phyloP scores from a whole-genome alignment of 2,888 invertebrate species.

The Ectemnius continuus region DNA sequence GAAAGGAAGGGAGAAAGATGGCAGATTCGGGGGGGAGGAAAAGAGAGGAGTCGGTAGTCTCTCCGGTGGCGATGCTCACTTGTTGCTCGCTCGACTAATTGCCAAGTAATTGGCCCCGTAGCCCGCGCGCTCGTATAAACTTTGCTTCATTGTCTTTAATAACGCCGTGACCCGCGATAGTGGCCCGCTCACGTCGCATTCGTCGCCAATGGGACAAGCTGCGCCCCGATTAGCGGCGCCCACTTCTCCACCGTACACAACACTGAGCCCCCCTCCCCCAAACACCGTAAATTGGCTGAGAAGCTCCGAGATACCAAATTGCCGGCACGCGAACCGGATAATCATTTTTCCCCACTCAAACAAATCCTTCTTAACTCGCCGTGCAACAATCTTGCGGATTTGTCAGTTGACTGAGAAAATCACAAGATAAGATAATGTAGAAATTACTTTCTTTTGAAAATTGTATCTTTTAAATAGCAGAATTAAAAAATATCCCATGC shows the following conservation, averaged over 20 bases:
- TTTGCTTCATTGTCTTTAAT: conserved; percentile 78
- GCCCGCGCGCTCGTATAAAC: conserved; percentile 73
- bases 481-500: no score
- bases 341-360: neutral
- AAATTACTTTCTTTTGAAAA: no score
- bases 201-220: conserved; percentile 48
- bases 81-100: conserved; percentile 77
- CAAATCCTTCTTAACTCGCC: neutral
- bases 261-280: neutral
- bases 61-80: conserved; percentile 72
- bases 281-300: conserved; percentile 25
- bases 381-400: no score
- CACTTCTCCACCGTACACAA: neutral
- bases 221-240: conserved; percentile 22
- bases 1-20: conserved; percentile 25
- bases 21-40: conserved; percentile 31
- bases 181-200: conserved; percentile 72
- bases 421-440: no score
- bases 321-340: neutral
- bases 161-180: conserved; percentile 76
- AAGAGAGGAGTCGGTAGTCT: conserved; percentile 54
- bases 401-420: no score
- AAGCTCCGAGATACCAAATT: neutral
- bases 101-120: conserved; percentile 77
- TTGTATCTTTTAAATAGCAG: no score